phyloP scores from a whole-genome alignment of 1,140 invertebrate genomes.

The Sipha flava region DNA sequence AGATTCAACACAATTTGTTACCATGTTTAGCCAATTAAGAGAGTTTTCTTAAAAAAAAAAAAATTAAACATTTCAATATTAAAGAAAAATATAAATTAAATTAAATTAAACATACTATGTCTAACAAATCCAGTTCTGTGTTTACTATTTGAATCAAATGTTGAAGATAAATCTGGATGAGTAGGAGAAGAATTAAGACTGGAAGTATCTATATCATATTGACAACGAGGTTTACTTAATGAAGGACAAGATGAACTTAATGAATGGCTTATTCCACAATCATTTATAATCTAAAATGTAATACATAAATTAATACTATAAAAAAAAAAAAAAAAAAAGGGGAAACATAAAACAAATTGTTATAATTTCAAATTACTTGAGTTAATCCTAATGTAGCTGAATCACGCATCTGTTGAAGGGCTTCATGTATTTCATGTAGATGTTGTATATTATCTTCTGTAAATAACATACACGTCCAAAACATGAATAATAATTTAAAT shows the following conservation, averaged over 20 bases:
- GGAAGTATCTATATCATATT: slow-evolving; percentile 45
- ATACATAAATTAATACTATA: no score
- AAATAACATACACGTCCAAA: slow-evolving; percentile 26
- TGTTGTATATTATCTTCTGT: slow-evolving; percentile 67
- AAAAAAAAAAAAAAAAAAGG: no score
- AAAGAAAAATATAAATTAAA: not conserved
- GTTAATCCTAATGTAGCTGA: slow-evolving; percentile 44
- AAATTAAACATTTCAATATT: not conserved
- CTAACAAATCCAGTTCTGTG: slow-evolving; percentile 29
- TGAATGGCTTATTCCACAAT: slow-evolving; percentile 42
- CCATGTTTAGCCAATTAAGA: slow-evolving; percentile 36
- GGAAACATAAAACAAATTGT: slow-evolving; percentile 30
- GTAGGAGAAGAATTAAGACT: slow-evolving; percentile 48
- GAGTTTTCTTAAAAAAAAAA: slow-evolving; percentile 36
- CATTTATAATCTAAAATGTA: slow-evolving; percentile 22
- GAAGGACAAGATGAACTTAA: slow-evolving; percentile 69
- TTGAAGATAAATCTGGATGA: slow-evolving; percentile 39
- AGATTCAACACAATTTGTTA: slow-evolving; percentile 12
- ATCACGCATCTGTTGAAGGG: slow-evolving; percentile 65
- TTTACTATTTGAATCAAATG: slow-evolving; percentile 40
- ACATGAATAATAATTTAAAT: not conserved
- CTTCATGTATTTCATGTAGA: slow-evolving; percentile 62
- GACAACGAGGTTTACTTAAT: slow-evolving; percentile 48
- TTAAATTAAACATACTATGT: slow-evolving; percentile 22
- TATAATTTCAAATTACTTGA: slow-evolving; percentile 35